Base-by-base conservation (phyloP, 2,888 invertebrate species). In the Myopa tessellatipennis region DNA sequence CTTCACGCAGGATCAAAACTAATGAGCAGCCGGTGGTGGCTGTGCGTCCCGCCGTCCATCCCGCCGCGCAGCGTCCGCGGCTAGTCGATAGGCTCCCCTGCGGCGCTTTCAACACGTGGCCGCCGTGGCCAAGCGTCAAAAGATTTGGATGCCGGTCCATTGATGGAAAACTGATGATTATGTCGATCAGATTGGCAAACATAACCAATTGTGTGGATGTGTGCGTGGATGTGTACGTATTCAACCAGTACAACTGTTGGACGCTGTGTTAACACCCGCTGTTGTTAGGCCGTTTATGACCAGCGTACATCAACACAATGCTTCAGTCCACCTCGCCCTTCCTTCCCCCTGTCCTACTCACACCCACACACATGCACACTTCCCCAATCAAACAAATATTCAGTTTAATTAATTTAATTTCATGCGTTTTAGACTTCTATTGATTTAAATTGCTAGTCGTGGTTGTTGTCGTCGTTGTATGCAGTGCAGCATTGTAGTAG, bases 141-240 rank as follows among this genome's bases (percentile, higher is more conserved):
- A 52, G 63, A 61, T 74, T 73, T 74, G 65, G 63, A 16, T 50
- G 16, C 34, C n/a, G 26, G 10, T 38, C 6, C 38, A 67, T 38
- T 52, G 74, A 52, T 50, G 45, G 52, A 14, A 58, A 71, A 74
- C 26, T 52, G 65, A 67, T 50, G 55, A 74, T 65, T 65, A 65
- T 67, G 74, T 74, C 16, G 45, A 72, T 72, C 40, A 52, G 61
- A 74, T 26, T 65, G 36, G 60, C 60, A 8, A 52, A 74, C 58
- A 67, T 26, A n/a, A 36, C 7, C 3, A 45, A 18, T 55, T 36
- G 40, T 12, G 58, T 12, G 16, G 18, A 40, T 61, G 14, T 63
- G 26, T 26, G 52, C 8, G 63, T 65, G 50, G 52, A 52, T 65
- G 14, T 74, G 63, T 50, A 4, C 55, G 73, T 63, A 36, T 40